Conservation (phyloP, 2,797 vertebrate species). For the Dipus sagitta region DNA sequence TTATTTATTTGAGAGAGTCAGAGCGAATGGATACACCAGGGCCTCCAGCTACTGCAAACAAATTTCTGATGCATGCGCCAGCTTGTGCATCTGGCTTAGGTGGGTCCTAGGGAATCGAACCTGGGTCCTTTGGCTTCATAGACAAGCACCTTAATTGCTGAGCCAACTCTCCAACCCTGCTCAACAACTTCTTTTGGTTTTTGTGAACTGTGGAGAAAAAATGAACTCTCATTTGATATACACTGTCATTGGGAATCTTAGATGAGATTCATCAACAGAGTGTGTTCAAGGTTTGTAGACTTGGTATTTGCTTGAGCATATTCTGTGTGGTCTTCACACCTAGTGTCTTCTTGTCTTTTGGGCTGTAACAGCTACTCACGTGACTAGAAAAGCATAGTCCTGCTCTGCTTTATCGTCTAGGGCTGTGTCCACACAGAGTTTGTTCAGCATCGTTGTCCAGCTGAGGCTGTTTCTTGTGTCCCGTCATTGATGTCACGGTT, state of each 20-base stretch:
- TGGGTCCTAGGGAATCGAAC: too few species aligned
- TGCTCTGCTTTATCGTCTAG: not conserved
- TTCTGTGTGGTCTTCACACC: not conserved
- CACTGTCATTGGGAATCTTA: slow-evolving; percentile 36
- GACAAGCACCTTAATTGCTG: too few species aligned
- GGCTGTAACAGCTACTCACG: slow-evolving; percentile 18
- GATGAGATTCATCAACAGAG: slow-evolving; percentile 27
- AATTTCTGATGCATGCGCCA: too few species aligned
- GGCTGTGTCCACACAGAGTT: not conserved
- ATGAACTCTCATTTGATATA: slow-evolving; percentile 34
- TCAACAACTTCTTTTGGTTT: not conserved
- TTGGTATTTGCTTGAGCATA: slow-evolving; percentile 42
- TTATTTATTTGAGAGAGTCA: too few species aligned
- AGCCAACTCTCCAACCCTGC: too few species aligned
- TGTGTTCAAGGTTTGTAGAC: slow-evolving; percentile 26
- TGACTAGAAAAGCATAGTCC: not conserved
- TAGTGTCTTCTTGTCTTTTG: slow-evolving; percentile 10
- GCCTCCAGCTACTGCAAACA: too few species aligned
- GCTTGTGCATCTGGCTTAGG: too few species aligned
- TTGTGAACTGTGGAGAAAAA: slow-evolving; percentile 61
- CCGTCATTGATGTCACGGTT: not conserved
- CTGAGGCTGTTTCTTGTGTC: not conserved
- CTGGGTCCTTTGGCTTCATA: too few species aligned
- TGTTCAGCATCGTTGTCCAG: not conserved
- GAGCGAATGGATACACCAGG: too few species aligned